Conservation (phyloP, 2,888 invertebrate species). For the Capitulum mitella region DNA sequence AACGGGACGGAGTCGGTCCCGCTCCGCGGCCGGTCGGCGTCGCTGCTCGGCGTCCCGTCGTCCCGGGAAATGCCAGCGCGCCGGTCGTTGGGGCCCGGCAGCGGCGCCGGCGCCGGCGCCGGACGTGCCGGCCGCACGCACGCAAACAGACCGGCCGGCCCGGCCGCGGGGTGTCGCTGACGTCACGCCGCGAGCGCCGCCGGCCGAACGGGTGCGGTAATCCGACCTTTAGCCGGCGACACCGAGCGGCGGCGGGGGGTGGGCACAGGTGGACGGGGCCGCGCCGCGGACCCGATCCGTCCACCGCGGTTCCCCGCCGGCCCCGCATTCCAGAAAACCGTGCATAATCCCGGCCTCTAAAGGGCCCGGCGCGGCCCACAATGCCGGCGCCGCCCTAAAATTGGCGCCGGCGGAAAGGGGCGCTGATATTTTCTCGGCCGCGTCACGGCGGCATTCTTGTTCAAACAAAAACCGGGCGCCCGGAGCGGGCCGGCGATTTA, state of each 20-base stretch:
- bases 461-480: not conserved
- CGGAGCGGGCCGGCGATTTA: not conserved
- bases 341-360: not conserved
- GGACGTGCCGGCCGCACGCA: not conserved
- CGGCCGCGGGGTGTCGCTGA: not conserved
- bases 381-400: not conserved
- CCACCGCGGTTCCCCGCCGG: not conserved
- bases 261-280: not conserved
- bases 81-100: not conserved
- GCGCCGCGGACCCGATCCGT: too few relatives aligned
- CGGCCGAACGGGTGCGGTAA: not conserved
- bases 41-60: not conserved
- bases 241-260: not conserved
- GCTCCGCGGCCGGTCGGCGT: not conserved
- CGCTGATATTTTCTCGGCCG: not conserved
- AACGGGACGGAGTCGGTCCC: not conserved
- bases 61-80: not conserved
- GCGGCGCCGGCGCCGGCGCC: not conserved
- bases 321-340: constrained; percentile 9
- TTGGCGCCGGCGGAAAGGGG: not conserved
- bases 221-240: not conserved
- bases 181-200: too few relatives aligned
- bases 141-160: not conserved
- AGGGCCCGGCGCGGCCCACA: not conserved
- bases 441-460: constrained; percentile 7